phyloP scores from a whole-genome alignment of 2,888 invertebrate genomes.

The Napeogenes sylphis region DNA sequence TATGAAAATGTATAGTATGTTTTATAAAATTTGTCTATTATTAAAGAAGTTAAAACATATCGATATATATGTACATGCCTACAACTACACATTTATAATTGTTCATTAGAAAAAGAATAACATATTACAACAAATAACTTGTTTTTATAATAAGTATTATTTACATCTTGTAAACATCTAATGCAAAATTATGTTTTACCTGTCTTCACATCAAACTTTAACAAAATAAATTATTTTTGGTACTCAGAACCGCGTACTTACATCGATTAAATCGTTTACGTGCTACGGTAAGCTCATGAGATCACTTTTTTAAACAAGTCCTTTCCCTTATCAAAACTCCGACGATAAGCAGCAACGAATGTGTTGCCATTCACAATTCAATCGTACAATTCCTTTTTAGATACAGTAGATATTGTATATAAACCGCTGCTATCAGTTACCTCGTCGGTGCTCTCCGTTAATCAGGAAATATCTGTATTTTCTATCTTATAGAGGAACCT shows the following conservation, averaged over 20 bases:
- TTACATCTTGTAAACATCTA: neutral
- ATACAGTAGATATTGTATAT: slow-evolving; percentile 64
- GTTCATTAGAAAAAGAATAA: too few relatives aligned
- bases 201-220: neutral
- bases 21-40: slow-evolving; percentile 6
- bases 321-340: slow-evolving; percentile 12
- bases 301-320: slow-evolving; percentile 42
- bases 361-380: slow-evolving; percentile 17
- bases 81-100: too few relatives aligned
- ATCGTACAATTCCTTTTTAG: slow-evolving; percentile 51
- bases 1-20: slow-evolving; percentile 4
- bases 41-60: slow-evolving; percentile 5
- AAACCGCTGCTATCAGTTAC: slow-evolving; percentile 69
- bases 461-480: slow-evolving; percentile 71
- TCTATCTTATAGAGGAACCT: slow-evolving; percentile 66
- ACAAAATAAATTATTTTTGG: slow-evolving; percentile 1
- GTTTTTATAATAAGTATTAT: too few relatives aligned
- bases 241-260: slow-evolving; percentile 9
- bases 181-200: neutral
- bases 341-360: slow-evolving; percentile 5
- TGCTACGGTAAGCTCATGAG: slow-evolving; percentile 49
- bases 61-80: neutral
- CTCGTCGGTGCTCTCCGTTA: slow-evolving; percentile 72
- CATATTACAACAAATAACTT: too few relatives aligned
- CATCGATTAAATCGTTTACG: slow-evolving; percentile 33